phyloP scores from a whole-genome alignment of 2,797 vertebrate genomes.

The Hozukius guyotensis region DNA sequence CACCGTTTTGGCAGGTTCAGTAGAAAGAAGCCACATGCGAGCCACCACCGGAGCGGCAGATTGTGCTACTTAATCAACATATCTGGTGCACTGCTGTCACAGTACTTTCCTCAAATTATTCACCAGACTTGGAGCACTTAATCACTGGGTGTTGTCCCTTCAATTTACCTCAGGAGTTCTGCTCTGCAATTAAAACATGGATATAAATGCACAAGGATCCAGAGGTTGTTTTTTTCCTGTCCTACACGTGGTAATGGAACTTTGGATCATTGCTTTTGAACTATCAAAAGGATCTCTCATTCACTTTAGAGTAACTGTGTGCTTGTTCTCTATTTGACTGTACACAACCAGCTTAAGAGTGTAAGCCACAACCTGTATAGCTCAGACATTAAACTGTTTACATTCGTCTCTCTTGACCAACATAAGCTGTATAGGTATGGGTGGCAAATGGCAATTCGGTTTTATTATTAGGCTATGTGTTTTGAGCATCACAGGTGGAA shows the following conservation, averaged over 20 bases:
- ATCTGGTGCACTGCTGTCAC: constrained; percentile 23
- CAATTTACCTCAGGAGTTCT: constrained; percentile 26
- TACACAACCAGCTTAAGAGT: not conserved
- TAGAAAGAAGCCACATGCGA: not conserved
- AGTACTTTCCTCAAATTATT: constrained; percentile 27
- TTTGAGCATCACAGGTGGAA: not conserved
- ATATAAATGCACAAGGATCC: constrained; percentile 24
- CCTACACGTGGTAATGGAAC: not conserved
- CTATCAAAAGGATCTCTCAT: not conserved
- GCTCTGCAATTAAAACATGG: constrained; percentile 27
- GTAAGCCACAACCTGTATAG: not conserved
- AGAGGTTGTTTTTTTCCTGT: constrained; percentile 14
- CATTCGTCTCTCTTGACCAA: not conserved
- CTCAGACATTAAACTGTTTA: not conserved
- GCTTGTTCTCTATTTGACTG: not conserved
- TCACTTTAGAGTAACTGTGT: not conserved
- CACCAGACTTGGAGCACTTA: constrained; percentile 22
- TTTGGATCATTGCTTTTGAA: not conserved
- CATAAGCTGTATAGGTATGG: not conserved
- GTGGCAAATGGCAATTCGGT: not conserved
- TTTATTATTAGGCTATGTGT: not conserved
- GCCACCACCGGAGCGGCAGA: not conserved
- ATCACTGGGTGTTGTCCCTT: constrained; percentile 17
- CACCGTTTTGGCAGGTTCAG: not conserved
- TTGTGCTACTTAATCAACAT: constrained; percentile 25